Percentiles rank a stretch among this genome's conserved stretches.
phyloP scores from a whole-genome alignment of 2,113 vertebrate genomes.

The Cyanocitta stelleri region DNA sequence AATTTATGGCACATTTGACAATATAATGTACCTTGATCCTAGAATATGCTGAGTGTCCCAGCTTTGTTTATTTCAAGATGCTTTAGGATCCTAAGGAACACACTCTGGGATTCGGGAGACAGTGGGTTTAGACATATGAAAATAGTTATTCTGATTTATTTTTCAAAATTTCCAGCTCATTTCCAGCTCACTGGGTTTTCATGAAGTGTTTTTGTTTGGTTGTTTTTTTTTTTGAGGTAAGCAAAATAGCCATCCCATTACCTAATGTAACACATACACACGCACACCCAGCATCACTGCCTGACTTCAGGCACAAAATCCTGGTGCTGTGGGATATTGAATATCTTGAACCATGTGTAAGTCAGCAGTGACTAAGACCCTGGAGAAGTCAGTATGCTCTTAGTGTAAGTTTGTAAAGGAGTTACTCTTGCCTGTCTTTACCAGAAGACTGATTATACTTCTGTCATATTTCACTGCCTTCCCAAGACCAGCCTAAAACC shows the following conservation, averaged over 20 bases:
- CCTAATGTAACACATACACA: neutral
- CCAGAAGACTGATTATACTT: neutral
- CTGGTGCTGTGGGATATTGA: neutral
- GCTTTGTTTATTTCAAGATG: neutral
- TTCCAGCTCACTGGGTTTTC: neutral
- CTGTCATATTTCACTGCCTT: neutral
- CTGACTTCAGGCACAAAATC: neutral
- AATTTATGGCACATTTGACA: neutral
- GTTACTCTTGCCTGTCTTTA: neutral
- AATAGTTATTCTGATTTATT: neutral
- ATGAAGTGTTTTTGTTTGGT: neutral
- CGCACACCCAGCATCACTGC: rapidly evolving
- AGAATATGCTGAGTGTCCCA: neutral
- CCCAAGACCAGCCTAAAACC: neutral
- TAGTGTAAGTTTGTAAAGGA: neutral
- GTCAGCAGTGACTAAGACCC: neutral
- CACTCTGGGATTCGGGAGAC: neutral
- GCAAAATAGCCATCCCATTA: neutral
- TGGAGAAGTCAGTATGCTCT: neutral
- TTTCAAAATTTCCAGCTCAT: neutral
- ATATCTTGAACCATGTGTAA: neutral
- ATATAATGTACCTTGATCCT: neutral
- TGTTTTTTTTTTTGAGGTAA: neutral
- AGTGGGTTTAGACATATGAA: neutral
- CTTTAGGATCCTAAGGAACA: neutral